phyloP scores from a whole-genome alignment of 2,888 invertebrate species.

The Odontocerum albicorne region DNA sequence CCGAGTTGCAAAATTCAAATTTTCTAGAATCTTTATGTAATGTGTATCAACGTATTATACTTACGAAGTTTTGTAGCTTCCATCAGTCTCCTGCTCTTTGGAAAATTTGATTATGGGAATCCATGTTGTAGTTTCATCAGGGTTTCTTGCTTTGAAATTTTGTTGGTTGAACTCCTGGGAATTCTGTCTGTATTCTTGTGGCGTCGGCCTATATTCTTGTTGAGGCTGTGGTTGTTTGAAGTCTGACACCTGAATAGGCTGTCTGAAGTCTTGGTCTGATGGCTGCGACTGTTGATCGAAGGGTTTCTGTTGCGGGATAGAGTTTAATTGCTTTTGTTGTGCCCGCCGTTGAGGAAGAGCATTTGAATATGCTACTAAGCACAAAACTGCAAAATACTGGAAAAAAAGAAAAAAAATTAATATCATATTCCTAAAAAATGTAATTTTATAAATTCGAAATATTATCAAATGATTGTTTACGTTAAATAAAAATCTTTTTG shows the following conservation, averaged over 20 bases:
- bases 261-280: conserved; percentile 43
- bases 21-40: too few species aligned
- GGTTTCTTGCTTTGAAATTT: conserved; percentile 50
- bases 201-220: conserved; percentile 40
- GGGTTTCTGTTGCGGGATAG: conserved; percentile 37
- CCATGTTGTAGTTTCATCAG: conserved; percentile 66
- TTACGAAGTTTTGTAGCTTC: conserved; percentile 80
- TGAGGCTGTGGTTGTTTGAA: conserved; percentile 34
- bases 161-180: conserved; percentile 40
- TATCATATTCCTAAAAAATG: background rate
- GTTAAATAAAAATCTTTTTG: too few species aligned
- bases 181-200: conserved; percentile 37
- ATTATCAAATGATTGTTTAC: too few species aligned
- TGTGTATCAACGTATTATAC: too few species aligned
- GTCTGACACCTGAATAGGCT: conserved; percentile 37
- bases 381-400: too few species aligned
- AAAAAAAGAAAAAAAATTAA: conserved; percentile 37
- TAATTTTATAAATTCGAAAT: background rate
- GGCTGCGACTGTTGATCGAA: conserved; percentile 51
- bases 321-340: conserved; percentile 46
- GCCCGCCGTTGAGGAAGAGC: conserved; percentile 54
- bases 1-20: too few species aligned
- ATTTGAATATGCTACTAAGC: too few species aligned
- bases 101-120: conserved; percentile 81
- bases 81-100: conserved; percentile 81